Conservation (phyloP, 2,113 vertebrate genomes). For the Phrynosoma blainvillii region DNA sequence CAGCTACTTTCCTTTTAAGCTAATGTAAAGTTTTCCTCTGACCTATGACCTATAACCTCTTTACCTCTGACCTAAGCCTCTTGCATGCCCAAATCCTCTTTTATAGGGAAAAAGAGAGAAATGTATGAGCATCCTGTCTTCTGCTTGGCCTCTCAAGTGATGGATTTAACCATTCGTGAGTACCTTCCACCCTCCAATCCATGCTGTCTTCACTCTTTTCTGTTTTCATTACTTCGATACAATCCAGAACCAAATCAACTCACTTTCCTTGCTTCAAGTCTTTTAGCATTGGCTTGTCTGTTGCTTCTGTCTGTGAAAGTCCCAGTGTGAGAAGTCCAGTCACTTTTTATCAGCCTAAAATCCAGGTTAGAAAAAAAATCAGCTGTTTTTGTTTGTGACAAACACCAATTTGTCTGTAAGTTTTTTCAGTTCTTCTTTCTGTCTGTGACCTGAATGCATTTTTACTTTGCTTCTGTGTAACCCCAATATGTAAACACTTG, state of each 20-base stretch:
- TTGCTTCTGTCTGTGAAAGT: slow-evolving; percentile 88
- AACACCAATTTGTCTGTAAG: slow-evolving; percentile 87
- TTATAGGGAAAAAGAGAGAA: slow-evolving; percentile 99
- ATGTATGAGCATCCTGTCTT: slow-evolving; percentile 99
- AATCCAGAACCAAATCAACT: slow-evolving; percentile 83
- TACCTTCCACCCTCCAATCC: slow-evolving; percentile 93
- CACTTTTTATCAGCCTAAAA: slow-evolving; percentile 84
- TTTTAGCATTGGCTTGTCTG: slow-evolving; percentile 87
- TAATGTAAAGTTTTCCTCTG: slow-evolving; percentile 89
- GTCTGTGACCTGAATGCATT: slow-evolving; percentile 99
- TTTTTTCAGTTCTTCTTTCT: slow-evolving; percentile 89
- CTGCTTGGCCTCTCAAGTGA: slow-evolving; percentile 99
- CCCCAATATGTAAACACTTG: slow-evolving; percentile 88
- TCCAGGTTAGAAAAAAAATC: slow-evolving; percentile 81
- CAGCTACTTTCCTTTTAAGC: slow-evolving; percentile 83
- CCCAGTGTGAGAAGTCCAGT: slow-evolving; percentile 89
- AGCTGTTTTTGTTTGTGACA: slow-evolving; percentile 94
- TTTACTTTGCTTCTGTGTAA: slow-evolving; percentile 99
- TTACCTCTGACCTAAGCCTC: slow-evolving; percentile 95
- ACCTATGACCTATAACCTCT: slow-evolving; percentile 89
- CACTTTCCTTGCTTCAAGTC: slow-evolving; percentile 85
- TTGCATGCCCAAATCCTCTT: slow-evolving; percentile 99
- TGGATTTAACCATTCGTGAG: slow-evolving; percentile 99
- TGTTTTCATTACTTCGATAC: slow-evolving; percentile 82
- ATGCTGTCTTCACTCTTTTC: slow-evolving; percentile 83